Evolutionary conservation across 2,888 invertebrate genomes (phyloP).

Genomic region (Heliconius ethilla): DNA sequence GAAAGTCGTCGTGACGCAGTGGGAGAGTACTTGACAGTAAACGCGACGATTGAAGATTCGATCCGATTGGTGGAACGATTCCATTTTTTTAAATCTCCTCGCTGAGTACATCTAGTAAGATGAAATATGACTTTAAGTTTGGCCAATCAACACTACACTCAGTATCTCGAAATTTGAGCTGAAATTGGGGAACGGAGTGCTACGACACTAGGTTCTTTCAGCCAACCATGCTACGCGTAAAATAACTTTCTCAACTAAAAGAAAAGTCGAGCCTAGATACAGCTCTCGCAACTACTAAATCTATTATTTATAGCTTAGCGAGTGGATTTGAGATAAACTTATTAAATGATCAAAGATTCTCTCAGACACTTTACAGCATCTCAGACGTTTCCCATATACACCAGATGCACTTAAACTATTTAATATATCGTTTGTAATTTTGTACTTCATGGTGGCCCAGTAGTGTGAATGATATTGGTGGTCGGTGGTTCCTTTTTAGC

Average conservation of each 20-base stretch:
- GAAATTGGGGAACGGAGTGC: neutral
- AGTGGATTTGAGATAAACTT: slow-evolving; percentile 15
- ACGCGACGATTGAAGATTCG: neutral
- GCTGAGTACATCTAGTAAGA: neutral
- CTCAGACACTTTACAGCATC: neutral
- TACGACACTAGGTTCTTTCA: neutral
- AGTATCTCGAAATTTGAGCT: neutral
- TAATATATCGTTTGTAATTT: neutral
- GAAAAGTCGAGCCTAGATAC: neutral
- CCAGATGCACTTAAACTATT: slow-evolving; percentile 19
- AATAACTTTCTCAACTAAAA: no score
- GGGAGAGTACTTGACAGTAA: neutral
- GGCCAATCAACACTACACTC: no score
- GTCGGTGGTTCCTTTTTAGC: no score
- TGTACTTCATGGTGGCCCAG: neutral
- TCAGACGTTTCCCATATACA: neutral
- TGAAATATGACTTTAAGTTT: neutral
- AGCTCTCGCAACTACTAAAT: neutral
- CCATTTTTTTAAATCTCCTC: neutral
- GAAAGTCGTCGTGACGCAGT: neutral
- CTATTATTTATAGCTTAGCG: neutral
- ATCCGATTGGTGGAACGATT: no score
- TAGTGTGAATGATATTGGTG: neutral
- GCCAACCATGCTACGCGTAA: neutral
- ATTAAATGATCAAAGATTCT: slow-evolving; percentile 22